Evolutionary conservation across 1,140 invertebrate species (phyloP).

Genomic region (Euwallacea similis): DNA sequence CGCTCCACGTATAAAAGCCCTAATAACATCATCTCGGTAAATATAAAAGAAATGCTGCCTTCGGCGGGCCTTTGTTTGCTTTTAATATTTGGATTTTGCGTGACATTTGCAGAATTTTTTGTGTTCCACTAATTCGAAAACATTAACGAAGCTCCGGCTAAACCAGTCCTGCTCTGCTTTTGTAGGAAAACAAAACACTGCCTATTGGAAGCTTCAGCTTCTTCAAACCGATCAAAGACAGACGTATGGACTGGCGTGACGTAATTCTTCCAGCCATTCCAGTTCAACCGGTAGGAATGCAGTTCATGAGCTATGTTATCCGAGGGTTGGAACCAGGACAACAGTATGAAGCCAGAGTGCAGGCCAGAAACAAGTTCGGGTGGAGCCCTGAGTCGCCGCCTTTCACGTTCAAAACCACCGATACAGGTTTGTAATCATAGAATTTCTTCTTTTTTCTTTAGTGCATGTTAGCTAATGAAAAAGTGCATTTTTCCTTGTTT

Average conservation of each 20-base stretch:
- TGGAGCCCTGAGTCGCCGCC: slow-evolving; percentile 63
- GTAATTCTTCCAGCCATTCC: slow-evolving; percentile 61
- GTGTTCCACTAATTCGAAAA: neutral
- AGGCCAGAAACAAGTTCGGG: slow-evolving; percentile 65
- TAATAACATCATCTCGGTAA: slow-evolving; percentile 5
- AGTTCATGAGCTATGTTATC: slow-evolving; percentile 64
- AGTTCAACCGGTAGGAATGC: slow-evolving; percentile 52
- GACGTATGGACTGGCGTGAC: slow-evolving; percentile 61
- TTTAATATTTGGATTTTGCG: neutral
- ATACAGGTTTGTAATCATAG: slow-evolving; percentile 46
- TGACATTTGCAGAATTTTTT: neutral
- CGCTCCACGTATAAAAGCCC: neutral
- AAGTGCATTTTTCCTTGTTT: slow-evolving; percentile 21
- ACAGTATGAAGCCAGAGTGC: slow-evolving; percentile 65
- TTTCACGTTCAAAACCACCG: slow-evolving; percentile 58
- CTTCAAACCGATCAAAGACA: slow-evolving; percentile 48
- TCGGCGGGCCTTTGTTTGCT: neutral
- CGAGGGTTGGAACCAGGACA: slow-evolving; percentile 60
- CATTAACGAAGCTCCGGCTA: neutral
- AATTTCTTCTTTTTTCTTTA: neutral
- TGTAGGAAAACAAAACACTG: slow-evolving; percentile 49
- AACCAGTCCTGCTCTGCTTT: neutral
- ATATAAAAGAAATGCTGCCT: neutral
- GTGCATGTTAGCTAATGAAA: neutral
- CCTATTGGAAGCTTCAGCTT: slow-evolving; percentile 40